Base-by-base conservation (phyloP, 2,888 invertebrate genomes). In the Glyphotaelius pellucidus region DNA sequence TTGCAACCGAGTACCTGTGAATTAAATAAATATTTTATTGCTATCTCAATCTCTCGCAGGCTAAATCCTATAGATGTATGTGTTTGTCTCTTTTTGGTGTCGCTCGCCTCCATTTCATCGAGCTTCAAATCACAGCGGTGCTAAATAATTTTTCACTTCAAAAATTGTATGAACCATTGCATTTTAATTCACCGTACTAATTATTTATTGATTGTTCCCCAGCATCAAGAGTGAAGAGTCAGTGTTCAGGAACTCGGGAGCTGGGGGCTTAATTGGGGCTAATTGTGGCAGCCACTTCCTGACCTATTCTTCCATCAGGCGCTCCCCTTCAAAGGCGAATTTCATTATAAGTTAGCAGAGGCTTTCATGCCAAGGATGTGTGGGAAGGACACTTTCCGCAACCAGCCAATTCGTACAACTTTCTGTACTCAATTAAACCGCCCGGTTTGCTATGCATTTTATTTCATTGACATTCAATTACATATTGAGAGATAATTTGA, bases 231-330 rank as follows among this genome's bases (percentile, higher is more conserved):
- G 52, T 19, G 4, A 25, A 25, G 52, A 67, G 5, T 67, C 52
- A 67, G 52, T 19, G 52, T 67, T 67, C 7, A 47, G 42, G 52
- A 31, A 32, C 81, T 38, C 47, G 67, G 88, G n/a, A 81, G 32
- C 19, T 32, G 67, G 81, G n/a, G 88, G 47, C 9, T 81, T 91
- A 91, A 91, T 91, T 91, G 91, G 47, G 47, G 30, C 83, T 91
- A 91, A 91, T 91, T 89, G 91, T 80, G 83, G 91, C 88, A 52
- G 91, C 81, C 32, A 89, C 91, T 91, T 91, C 91, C 91, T 90
- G 88, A 83, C 90, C 86, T 67, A 67, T 67, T 92, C 80, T 38
- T 52, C 92, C 52, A 38, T 86, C 85, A 86, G 42, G 25, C 35
- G 86, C 90, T 87, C n/a, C 81, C 9, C 89, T 42, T 91, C 91